Evolutionary conservation across 2,888 invertebrate genomes (phyloP).

Genomic region (Endotricha flammealis): DNA sequence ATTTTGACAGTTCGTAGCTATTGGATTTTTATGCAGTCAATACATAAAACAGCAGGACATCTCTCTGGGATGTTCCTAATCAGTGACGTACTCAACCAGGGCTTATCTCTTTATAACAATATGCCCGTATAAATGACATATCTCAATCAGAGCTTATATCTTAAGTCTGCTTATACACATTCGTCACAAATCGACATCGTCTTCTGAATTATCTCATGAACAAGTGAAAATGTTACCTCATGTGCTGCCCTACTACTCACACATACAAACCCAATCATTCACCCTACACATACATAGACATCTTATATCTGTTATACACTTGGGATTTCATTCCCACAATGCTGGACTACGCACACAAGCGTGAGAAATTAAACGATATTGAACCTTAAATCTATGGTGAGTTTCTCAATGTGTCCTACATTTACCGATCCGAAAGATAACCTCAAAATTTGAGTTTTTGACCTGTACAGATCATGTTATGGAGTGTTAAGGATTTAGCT

Average conservation of each 20-base stretch:
- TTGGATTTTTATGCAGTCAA: too few relatives aligned
- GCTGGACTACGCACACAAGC: conserved; percentile 43
- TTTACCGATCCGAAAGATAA: conserved; percentile 65
- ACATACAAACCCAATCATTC: conserved; percentile 32
- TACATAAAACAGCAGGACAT: too few relatives aligned
- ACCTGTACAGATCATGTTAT: conserved; percentile 39
- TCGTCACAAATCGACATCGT: too few relatives aligned
- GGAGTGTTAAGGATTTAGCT: conserved; percentile 22
- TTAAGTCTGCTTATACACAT: too few relatives aligned
- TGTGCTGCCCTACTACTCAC: conserved; percentile 39
- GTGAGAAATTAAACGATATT: conserved; percentile 40
- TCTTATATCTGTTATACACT: conserved; percentile 28
- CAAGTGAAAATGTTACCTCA: conserved; percentile 26
- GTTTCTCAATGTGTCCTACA: conserved; percentile 61
- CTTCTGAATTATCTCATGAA: conserved; percentile 20
- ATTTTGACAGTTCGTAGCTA: too few relatives aligned
- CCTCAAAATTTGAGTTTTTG: conserved; percentile 65
- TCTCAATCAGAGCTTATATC: too few relatives aligned
- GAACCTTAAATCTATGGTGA: conserved; percentile 45
- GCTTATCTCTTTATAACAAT: too few relatives aligned
- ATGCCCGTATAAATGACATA: too few relatives aligned
- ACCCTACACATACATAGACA: conserved; percentile 34
- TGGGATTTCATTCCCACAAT: conserved; percentile 29
- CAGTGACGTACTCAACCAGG: too few relatives aligned
- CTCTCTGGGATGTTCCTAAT: too few relatives aligned